These are phyloP conservation scores for Stichodactyla mertensii DNA, from an alignment of 64 coral and sea anemone species.

Conservation along the genomic window DNA sequence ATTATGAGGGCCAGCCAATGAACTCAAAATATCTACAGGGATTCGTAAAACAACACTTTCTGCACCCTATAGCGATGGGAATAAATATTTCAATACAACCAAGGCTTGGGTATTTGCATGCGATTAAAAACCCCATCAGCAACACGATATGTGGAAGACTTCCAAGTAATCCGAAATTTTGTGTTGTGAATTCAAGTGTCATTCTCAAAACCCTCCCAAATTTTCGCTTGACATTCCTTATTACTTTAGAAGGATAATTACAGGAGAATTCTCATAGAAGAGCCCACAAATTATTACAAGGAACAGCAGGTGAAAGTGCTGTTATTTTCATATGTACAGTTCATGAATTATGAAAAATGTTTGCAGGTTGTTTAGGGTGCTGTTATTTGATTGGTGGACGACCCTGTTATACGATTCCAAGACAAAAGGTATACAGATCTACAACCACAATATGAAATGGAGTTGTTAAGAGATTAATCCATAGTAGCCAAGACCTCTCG, in stretches of 20 bases:
- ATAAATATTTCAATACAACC: slow-evolving; percentile 69
- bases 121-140: slow-evolving; percentile 29
- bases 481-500: slow-evolving; percentile 24
- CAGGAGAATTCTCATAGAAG: slow-evolving; percentile 26
- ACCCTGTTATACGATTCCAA: slow-evolving; percentile 40
- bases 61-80: slow-evolving; percentile 50
- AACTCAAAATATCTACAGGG: slow-evolving; percentile 17
- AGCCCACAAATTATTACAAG: slow-evolving; percentile 44
- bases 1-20: slow-evolving; percentile 16
- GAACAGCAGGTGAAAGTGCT: slow-evolving; percentile 41
- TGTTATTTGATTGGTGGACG: slow-evolving; percentile 43
- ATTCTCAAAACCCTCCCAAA: neutral
- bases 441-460: slow-evolving; percentile 50
- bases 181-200: neutral
- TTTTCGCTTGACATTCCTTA: neutral
- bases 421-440: slow-evolving; percentile 53
- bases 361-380: slow-evolving; percentile 58
- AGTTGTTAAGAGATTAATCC: slow-evolving; percentile 72
- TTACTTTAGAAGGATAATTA: slow-evolving; percentile 23
- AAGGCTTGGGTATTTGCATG: slow-evolving; percentile 63
- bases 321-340: slow-evolving; percentile 84
- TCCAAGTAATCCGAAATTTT: neutral
- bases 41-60: slow-evolving; percentile 31
- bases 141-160: neutral
- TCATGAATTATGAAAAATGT: slow-evolving; percentile 76